These are phyloP conservation scores for Uria aalge DNA, from an alignment of 2,113 vertebrate genomes.

Conservation along the genomic window DNA sequence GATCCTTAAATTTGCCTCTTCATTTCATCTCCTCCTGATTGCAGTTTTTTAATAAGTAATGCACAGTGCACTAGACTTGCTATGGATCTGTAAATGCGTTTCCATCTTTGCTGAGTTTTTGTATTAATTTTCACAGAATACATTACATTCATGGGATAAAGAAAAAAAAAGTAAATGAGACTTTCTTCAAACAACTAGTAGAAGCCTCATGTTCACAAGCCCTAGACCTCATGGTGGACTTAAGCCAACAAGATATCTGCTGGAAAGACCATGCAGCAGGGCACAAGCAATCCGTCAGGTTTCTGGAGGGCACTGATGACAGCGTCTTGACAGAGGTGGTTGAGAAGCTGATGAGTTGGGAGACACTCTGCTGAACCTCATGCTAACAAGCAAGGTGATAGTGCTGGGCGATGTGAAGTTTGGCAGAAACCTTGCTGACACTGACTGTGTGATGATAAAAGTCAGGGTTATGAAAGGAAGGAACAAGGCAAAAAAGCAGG, in stretches of 20 bases:
- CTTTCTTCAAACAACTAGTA: background rate
- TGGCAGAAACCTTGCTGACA: background rate
- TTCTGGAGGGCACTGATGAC: background rate
- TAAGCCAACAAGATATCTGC: background rate
- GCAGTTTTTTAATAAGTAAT: background rate
- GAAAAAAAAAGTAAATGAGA: background rate
- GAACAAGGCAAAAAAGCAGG: background rate
- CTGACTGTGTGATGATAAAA: background rate
- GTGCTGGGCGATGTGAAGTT: background rate
- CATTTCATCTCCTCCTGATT: background rate
- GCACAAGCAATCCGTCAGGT: background rate
- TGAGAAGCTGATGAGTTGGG: background rate
- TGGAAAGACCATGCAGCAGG: background rate
- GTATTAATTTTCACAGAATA: background rate
- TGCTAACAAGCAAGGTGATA: background rate
- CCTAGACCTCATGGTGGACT: background rate
- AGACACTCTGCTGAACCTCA: background rate
- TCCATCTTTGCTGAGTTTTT: background rate
- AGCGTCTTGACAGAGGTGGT: background rate
- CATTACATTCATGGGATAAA: background rate
- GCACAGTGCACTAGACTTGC: background rate
- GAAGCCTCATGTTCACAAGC: background rate
- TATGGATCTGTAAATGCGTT: background rate
- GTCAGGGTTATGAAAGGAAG: background rate
- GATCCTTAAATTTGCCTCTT: slow-evolving; percentile 9